Conservation (phyloP, 1,140 invertebrate genomes). For the Stenopsyche tienmushanensis region DNA sequence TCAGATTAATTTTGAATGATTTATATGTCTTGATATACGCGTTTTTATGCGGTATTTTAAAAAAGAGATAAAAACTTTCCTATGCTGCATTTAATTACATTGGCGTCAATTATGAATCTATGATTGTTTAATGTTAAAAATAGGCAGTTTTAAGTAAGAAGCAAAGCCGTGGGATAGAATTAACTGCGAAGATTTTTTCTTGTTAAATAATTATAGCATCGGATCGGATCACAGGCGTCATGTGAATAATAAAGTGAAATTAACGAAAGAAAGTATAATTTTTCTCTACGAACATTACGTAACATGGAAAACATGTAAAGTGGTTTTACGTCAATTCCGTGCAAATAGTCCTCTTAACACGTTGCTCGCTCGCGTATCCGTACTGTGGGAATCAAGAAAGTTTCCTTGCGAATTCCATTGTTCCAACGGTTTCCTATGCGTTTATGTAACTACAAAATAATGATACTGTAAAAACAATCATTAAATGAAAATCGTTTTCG, state of each 20-base stretch:
- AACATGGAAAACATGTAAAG: background rate
- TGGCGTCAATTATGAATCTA: background rate
- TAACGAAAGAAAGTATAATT: background rate
- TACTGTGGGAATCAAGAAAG: slow-evolving; percentile 3
- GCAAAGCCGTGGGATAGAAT: background rate
- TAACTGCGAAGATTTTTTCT: background rate
- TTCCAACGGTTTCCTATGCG: background rate
- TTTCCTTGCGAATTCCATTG: background rate
- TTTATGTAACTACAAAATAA: slow-evolving; percentile 4
- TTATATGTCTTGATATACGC: too few species aligned
- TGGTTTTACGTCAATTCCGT: background rate
- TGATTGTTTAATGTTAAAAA: background rate
- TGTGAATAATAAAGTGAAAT: slow-evolving; percentile 6
- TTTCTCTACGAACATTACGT: background rate
- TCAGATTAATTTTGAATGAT: too few species aligned
- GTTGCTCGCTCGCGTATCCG: background rate
- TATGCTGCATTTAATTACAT: background rate
- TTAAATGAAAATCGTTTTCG: background rate
- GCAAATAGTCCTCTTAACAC: background rate
- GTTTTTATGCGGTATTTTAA: background rate
- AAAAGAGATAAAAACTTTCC: too few species aligned
- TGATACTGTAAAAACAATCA: background rate
- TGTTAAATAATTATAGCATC: background rate
- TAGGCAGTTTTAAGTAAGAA: background rate
- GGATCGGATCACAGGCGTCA: too few species aligned